Conservation (phyloP, 1,140 invertebrate species). For the Latrodectus geometricus region DNA sequence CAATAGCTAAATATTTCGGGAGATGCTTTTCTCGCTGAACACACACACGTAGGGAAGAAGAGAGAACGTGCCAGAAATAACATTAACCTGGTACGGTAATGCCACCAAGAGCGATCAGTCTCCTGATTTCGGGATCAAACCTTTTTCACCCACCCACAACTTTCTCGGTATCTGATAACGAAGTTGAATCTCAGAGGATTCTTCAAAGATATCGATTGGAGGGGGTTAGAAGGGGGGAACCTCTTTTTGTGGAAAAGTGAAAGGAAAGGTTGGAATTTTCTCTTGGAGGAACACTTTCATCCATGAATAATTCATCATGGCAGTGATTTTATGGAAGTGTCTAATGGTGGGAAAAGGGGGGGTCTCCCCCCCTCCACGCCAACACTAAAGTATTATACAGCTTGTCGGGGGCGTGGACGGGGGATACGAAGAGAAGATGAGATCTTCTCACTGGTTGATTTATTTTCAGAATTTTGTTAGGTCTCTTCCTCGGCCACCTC, state of each 20-base stretch:
- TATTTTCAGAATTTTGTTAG: slow-evolving; percentile 17
- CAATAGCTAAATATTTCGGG: too few relatives aligned
- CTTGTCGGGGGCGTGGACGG: not conserved
- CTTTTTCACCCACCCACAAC: not conserved
- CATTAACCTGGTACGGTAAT: not conserved
- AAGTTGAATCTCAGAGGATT: slow-evolving; percentile 5
- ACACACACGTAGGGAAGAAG: too few relatives aligned
- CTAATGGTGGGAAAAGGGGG: slow-evolving; percentile 15
- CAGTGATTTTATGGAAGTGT: slow-evolving; percentile 33
- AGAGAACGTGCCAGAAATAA: not conserved
- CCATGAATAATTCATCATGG: slow-evolving; percentile 38
- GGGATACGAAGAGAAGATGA: not conserved
- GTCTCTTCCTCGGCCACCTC: not conserved
- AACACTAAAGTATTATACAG: not conserved
- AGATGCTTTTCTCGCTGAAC: too few relatives aligned
- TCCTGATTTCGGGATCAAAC: slow-evolving; percentile 16
- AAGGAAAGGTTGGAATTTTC: slow-evolving; percentile 19
- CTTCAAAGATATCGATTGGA: slow-evolving; percentile 6
- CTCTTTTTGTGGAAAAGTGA: slow-evolving; percentile 7
- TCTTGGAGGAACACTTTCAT: slow-evolving; percentile 15
- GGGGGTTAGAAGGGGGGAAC: not conserved
- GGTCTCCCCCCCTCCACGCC: not conserved
- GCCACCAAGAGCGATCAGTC: not conserved
- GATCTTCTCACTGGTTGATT: slow-evolving; percentile 28
- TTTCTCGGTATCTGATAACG: slow-evolving; percentile 8